Base-by-base conservation (phyloP, 2,113 vertebrate species). In the Notothenia rossii region DNA sequence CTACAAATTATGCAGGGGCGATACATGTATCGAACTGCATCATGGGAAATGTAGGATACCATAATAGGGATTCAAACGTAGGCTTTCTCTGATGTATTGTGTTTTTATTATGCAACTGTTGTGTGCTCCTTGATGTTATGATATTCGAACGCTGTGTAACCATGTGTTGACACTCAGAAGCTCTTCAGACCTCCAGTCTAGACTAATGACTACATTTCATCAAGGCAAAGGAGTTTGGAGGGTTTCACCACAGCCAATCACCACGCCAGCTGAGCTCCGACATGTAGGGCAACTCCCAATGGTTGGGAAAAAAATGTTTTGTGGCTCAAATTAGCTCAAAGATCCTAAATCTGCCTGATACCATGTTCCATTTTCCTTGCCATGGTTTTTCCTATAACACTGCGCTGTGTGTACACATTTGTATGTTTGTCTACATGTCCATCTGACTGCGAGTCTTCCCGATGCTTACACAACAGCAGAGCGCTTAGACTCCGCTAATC, bases 401-500 rank as follows among this genome's bases (percentile, higher is more conserved):
- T 56, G 63, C 33, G 63, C 56, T 56, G 59, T 59, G 51, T 20
- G 49, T 56, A 54, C 79, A 40, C 72, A 48, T 48, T 11, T 54
- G 63, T 58, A 58, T 82, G 72, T 83, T 85, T 80, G 65, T 79
- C 20, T 77, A 9, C 74, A 40, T 7, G 63, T 77, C 71, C 76
- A 67, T 67, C 81, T 29, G 67, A 68, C 73, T 53, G 53, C 56
- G 50, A 65, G 76, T 81, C 68, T 51, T 54, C 54, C 20, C 29
- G 10, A 1, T 36, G 56, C 72, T 87, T 90, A 61, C 63, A 61
- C 84, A 88, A 90, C 78, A 20, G 50, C 60, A n/a, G 66, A 75
- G 79, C 67, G 72, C 73, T 85, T 64, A 63, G 72, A 65, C 75
- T 70, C 51, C 40, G 36, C 76, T 90, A 90, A 90, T 92, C 83